Evolutionary conservation across 2,888 invertebrate species (phyloP).

Genomic region (Zhuqinia jingwanae): DNA sequence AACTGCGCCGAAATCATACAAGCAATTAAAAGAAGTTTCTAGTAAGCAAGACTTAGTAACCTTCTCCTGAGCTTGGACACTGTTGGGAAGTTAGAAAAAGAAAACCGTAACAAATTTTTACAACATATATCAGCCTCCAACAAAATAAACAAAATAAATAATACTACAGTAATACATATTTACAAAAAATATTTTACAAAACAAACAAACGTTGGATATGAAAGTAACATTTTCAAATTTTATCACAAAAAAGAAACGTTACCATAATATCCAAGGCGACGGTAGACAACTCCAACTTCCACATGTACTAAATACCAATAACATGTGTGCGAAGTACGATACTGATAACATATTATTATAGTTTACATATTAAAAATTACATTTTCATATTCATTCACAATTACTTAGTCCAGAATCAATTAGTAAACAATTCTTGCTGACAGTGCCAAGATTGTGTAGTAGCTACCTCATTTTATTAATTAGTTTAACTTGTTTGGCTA

Average conservation of each 20-base stretch:
- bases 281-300: background rate
- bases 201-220: background rate
- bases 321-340: background rate
- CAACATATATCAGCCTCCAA: background rate
- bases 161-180: background rate
- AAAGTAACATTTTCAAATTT: background rate
- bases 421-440: background rate
- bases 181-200: background rate
- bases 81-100: constrained; percentile 10
- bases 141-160: background rate
- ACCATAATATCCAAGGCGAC: background rate
- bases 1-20: constrained; percentile 1
- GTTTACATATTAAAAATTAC: constrained; percentile 29
- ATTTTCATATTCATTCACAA: background rate
- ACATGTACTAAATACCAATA: background rate
- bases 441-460: background rate
- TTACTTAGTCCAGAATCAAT: background rate
- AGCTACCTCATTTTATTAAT: background rate
- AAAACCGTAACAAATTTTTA: background rate
- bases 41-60: background rate
- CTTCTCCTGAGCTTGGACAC: constrained; percentile 14
- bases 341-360: background rate
- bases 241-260: background rate
- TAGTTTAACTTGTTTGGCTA: background rate
- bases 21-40: background rate